phyloP scores from a whole-genome alignment of 2,888 invertebrate genomes.

The Volucella inanis region DNA sequence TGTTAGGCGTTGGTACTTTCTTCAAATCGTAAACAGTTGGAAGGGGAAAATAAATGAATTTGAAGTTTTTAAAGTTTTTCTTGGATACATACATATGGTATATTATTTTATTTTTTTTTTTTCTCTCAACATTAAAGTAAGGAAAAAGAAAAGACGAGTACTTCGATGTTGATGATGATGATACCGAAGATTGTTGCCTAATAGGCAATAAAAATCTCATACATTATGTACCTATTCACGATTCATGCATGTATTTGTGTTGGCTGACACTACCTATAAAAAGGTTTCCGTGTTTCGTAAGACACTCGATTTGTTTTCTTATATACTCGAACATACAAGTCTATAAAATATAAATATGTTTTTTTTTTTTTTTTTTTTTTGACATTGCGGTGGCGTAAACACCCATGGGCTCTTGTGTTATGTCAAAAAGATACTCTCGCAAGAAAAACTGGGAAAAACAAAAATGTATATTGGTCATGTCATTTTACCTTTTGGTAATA shows the following conservation, averaged over 20 bases:
- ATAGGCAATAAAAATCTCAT: constrained; percentile 5
- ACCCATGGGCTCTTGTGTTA: background rate
- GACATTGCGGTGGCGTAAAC: constrained; percentile 14
- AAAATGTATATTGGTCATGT: background rate
- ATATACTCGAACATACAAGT: no score
- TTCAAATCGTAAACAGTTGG: background rate
- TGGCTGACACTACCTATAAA: background rate
- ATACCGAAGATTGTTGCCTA: constrained; percentile 43
- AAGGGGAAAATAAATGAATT: constrained; percentile 21
- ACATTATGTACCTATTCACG: background rate
- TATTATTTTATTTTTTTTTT: no score
- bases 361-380: background rate
- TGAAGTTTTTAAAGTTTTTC: constrained; percentile 5
- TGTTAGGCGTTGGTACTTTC: constrained; percentile 43
- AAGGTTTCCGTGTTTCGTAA: constrained; percentile 58
- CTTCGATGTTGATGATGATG: constrained; percentile 6
- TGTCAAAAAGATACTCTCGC: background rate
- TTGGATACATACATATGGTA: no score
- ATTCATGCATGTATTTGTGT: background rate
- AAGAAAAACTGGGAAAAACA: constrained; percentile 18
- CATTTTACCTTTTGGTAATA: background rate
- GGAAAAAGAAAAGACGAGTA: background rate
- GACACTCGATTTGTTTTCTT: background rate
- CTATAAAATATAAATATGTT: no score
- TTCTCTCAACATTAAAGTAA: background rate